Conservation (phyloP, 2,797 vertebrate species). For the Rallus crepitans region DNA sequence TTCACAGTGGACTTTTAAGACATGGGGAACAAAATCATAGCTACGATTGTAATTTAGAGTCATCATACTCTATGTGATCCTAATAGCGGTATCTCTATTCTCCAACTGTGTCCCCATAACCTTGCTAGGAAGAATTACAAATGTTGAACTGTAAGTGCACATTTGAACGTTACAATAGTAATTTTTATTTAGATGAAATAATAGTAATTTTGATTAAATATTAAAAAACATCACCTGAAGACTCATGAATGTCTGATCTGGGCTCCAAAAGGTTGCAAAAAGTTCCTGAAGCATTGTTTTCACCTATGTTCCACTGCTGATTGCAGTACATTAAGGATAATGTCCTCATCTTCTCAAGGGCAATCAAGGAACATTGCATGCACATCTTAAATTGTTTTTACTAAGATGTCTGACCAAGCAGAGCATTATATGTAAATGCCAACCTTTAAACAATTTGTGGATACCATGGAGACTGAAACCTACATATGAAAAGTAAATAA, state of each 20-base stretch:
- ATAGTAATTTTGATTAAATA: neutral
- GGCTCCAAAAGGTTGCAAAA: neutral
- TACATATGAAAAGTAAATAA: neutral
- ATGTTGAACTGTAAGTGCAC: neutral
- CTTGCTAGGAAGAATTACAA: neutral
- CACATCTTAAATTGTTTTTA: neutral
- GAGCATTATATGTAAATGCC: neutral
- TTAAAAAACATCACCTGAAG: neutral
- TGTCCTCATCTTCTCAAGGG: neutral
- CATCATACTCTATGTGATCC: neutral
- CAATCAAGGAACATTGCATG: neutral
- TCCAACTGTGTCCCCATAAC: neutral
- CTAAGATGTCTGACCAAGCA: neutral
- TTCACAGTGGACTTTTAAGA: neutral
- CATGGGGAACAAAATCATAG: neutral
- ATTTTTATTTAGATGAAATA: neutral
- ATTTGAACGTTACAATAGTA: neutral
- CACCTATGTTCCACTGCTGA: neutral
- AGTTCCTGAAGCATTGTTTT: neutral
- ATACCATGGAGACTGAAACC: neutral
- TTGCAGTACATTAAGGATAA: neutral
- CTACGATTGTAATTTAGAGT: neutral
- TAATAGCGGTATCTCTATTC: neutral
- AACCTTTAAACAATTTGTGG: neutral
- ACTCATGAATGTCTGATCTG: neutral